phyloP scores from a whole-genome alignment of 1,140 invertebrate species.

The Nasonia vitripennis region DNA sequence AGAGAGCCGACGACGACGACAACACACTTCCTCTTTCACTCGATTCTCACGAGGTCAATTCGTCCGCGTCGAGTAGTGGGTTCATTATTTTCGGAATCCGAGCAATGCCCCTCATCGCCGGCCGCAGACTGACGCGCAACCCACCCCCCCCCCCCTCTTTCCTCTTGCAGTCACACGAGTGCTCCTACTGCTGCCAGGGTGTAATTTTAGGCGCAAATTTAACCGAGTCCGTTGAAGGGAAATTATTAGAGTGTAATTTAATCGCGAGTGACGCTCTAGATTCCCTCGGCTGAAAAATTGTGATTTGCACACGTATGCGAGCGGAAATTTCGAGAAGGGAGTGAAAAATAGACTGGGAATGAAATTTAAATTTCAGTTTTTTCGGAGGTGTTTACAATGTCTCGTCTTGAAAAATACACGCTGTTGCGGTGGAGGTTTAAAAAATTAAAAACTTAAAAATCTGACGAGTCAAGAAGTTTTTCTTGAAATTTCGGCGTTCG shows the following conservation, averaged over 20 bases:
- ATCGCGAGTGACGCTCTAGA: slow-evolving; percentile 41
- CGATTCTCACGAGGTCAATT: slow-evolving; percentile 39
- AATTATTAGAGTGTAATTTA: slow-evolving; percentile 52
- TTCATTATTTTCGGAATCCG: slow-evolving; percentile 52
- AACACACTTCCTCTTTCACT: background rate
- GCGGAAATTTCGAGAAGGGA: background rate
- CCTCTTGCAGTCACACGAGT: too few relatives aligned
- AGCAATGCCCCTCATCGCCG: slow-evolving; percentile 29
- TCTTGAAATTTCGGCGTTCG: background rate
- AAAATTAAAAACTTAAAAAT: background rate
- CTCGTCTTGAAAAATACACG: too few relatives aligned
- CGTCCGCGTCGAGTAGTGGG: slow-evolving; percentile 24
- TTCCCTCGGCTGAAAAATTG: slow-evolving; percentile 38
- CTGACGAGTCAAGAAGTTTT: background rate
- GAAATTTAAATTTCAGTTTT: too few relatives aligned
- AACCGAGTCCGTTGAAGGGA: slow-evolving; percentile 27
- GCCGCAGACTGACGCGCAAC: slow-evolving; percentile 1
- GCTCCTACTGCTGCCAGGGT: background rate
- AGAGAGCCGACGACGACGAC: too few relatives aligned
- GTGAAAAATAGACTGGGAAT: too few relatives aligned
- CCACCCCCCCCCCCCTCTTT: background rate
- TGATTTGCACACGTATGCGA: background rate
- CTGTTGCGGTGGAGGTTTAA: background rate
- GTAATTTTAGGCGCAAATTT: slow-evolving; percentile 49
- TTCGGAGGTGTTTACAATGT: too few relatives aligned